These are phyloP conservation scores for Zele albiditarsus DNA, from an alignment of 2,888 invertebrate species.

Conservation along the genomic window DNA sequence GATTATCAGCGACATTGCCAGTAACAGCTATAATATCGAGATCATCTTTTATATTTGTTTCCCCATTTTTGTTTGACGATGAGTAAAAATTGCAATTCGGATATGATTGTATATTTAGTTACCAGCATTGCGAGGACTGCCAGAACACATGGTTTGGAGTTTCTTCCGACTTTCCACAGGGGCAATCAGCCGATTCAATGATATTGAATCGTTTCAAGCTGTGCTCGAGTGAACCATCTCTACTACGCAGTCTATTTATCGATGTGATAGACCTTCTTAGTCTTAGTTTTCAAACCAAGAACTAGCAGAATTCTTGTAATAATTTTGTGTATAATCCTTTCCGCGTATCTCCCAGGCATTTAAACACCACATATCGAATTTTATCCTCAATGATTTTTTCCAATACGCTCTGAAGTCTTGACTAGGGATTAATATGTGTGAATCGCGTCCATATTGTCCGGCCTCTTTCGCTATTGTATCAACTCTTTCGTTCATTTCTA, in stretches of 20 bases:
- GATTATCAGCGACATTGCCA: too few relatives aligned
- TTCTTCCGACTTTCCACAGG: slow-evolving; percentile 6
- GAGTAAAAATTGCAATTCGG: too few relatives aligned
- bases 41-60: too few relatives aligned
- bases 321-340: neutral
- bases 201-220: slow-evolving; percentile 23
- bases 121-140: too few relatives aligned
- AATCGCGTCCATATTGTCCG: neutral
- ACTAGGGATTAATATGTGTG: neutral
- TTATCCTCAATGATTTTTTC: neutral
- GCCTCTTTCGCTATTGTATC: neutral
- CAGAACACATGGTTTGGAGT: slow-evolving; percentile 21
- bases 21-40: too few relatives aligned
- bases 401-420: neutral
- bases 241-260: slow-evolving; percentile 4
- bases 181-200: neutral
- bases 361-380: neutral
- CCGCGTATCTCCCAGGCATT: neutral
- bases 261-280: neutral
- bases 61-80: too few relatives aligned
- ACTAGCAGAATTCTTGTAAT: neutral
- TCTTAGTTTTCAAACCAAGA: slow-evolving; percentile 17
- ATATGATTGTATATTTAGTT: too few relatives aligned
- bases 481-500: slow-evolving; percentile 2
- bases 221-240: neutral